Evolutionary conservation across 2,888 invertebrate genomes (phyloP).

Genomic region (Morinoia aosen): DNA sequence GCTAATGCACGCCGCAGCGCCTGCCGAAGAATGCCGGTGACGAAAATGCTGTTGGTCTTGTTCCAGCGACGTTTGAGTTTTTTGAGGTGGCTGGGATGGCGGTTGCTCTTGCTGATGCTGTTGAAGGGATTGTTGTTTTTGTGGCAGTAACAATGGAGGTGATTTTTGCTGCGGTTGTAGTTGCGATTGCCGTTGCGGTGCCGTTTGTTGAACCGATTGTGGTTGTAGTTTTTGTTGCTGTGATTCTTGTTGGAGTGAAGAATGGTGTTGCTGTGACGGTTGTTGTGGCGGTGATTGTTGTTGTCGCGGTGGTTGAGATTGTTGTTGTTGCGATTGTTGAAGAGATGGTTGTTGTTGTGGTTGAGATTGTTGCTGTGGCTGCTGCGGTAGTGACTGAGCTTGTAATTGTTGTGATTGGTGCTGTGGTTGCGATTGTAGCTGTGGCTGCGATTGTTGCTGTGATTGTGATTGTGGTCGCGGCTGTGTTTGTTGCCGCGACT

Average conservation of each 20-base stretch:
- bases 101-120: neutral
- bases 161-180: neutral
- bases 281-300: neutral
- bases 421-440: no score
- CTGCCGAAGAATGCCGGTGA: neutral
- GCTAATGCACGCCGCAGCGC: neutral
- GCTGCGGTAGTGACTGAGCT: no score
- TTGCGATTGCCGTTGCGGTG: neutral
- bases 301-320: no score
- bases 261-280: neutral
- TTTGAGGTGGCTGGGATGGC: neutral
- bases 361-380: no score
- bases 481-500: no score
- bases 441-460: no score
- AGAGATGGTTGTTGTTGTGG: no score
- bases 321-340: no score
- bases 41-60: constrained; percentile 26
- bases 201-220: neutral
- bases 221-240: neutral
- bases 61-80: neutral
- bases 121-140: neutral
- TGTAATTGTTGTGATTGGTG: no score
- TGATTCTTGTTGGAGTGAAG: neutral
- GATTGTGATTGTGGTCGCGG: no score
- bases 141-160: neutral